These are phyloP conservation scores for Gastrophryne carolinensis DNA, from an alignment of 2,797 vertebrate species.

Conservation along the genomic window DNA sequence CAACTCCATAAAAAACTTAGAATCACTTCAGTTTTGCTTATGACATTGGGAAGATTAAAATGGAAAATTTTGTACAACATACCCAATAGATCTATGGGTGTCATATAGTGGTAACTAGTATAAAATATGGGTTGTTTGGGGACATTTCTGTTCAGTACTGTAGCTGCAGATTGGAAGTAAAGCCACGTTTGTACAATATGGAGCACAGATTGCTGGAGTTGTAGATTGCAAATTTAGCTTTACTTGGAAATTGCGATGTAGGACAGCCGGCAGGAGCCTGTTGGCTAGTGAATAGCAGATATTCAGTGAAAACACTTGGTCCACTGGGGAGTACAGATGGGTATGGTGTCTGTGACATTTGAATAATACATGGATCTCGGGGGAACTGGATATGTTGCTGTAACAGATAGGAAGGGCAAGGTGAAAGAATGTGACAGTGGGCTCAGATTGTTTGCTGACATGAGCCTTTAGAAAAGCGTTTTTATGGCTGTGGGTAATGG, in stretches of 20 bases:
- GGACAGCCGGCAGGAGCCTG: not conserved
- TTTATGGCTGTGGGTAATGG: not conserved
- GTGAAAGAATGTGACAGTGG: conserved; percentile 16
- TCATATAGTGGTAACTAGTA: no score
- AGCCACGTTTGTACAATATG: no score
- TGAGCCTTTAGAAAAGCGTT: not conserved
- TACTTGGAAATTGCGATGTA: not conserved
- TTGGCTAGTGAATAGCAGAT: not conserved
- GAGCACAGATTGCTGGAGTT: no score
- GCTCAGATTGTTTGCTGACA: conserved; percentile 11
- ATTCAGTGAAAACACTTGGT: not conserved
- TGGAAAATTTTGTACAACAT: no score
- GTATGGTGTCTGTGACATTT: conserved; percentile 33
- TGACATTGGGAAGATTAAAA: no score
- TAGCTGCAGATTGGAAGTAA: no score
- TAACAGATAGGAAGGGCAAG: conserved; percentile 33
- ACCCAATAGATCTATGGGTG: no score
- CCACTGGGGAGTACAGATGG: conserved; percentile 1
- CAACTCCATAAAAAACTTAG: no score
- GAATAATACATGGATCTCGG: conserved; percentile 42
- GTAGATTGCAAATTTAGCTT: not conserved
- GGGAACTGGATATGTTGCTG: conserved; percentile 38
- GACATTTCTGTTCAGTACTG: no score
- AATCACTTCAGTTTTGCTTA: no score
- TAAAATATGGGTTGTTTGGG: no score